phyloP scores from a whole-genome alignment of 1,140 invertebrate species.

The Manduca sexta region DNA sequence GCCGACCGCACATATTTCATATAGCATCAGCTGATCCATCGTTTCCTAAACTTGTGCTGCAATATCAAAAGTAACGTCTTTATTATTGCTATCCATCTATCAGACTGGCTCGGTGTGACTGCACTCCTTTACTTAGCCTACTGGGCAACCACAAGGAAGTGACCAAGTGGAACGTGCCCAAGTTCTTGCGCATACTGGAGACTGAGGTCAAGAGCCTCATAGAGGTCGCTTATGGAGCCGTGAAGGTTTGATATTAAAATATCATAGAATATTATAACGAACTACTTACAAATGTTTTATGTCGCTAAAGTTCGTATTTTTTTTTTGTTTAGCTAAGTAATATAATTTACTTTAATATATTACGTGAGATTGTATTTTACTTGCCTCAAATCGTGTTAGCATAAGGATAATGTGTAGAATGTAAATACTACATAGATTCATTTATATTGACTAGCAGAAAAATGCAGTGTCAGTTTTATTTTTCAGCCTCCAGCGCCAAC shows the following conservation, averaged over 20 bases:
- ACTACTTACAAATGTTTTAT: background rate
- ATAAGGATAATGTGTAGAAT: no score
- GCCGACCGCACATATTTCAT: no score
- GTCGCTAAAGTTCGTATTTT: no score
- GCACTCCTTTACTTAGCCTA: conserved; percentile 75
- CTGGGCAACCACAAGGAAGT: conserved; percentile 75
- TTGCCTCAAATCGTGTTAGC: no score
- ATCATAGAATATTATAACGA: no score
- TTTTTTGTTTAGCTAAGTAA: no score
- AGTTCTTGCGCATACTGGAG: conserved; percentile 78
- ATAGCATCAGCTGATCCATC: no score
- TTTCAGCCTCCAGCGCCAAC: conserved; percentile 54
- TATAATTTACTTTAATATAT: no score
- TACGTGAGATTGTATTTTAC: no score
- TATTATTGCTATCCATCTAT: conserved; percentile 34
- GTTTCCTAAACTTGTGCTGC: background rate
- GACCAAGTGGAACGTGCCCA: conserved; percentile 74
- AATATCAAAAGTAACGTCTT: background rate
- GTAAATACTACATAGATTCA: no score
- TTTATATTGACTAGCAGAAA: no score
- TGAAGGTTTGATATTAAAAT: conserved; percentile 34
- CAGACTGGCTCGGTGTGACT: conserved; percentile 75
- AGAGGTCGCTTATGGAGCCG: conserved; percentile 72
- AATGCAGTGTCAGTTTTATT: no score
- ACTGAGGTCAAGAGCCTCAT: conserved; percentile 76